These are phyloP conservation scores for Oceanites oceanicus DNA, from an alignment of 2,113 vertebrate genomes.

Conservation along the genomic window DNA sequence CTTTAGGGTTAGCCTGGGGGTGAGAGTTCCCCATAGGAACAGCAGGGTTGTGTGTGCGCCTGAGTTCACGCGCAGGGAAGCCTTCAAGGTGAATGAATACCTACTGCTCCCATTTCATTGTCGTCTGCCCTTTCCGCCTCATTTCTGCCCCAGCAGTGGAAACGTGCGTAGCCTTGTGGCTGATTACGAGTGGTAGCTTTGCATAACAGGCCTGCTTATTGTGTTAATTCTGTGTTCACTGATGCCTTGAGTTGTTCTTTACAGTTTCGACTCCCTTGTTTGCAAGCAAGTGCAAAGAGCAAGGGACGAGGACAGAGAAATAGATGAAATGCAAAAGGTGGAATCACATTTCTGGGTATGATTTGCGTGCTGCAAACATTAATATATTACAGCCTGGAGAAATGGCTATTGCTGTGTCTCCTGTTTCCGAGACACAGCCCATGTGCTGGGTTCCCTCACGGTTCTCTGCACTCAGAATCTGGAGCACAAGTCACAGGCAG, in stretches of 20 bases:
- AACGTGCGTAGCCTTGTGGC: background rate
- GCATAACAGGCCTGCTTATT: background rate
- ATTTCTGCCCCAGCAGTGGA: background rate
- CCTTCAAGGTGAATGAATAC: background rate
- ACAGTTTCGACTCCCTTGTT: background rate
- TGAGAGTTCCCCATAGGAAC: slow-evolving; percentile 51
- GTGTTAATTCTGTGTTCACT: background rate
- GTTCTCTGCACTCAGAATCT: background rate
- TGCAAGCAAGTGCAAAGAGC: background rate
- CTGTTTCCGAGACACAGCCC: background rate
- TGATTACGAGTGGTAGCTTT: background rate
- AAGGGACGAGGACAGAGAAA: background rate
- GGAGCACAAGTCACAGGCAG: background rate
- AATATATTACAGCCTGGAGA: background rate
- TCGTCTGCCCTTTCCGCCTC: background rate
- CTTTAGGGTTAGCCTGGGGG: slow-evolving; percentile 73
- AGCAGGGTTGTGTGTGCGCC: background rate
- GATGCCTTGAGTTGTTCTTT: background rate
- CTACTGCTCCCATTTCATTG: background rate
- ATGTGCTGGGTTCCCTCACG: background rate
- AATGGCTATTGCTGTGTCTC: background rate
- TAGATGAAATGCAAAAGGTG: background rate
- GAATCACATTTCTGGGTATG: background rate
- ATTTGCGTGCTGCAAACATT: background rate
- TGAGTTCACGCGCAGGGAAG: background rate